Base-by-base conservation (phyloP, 1,140 invertebrate species). In the Pseudomyrmex flavicornis region DNA sequence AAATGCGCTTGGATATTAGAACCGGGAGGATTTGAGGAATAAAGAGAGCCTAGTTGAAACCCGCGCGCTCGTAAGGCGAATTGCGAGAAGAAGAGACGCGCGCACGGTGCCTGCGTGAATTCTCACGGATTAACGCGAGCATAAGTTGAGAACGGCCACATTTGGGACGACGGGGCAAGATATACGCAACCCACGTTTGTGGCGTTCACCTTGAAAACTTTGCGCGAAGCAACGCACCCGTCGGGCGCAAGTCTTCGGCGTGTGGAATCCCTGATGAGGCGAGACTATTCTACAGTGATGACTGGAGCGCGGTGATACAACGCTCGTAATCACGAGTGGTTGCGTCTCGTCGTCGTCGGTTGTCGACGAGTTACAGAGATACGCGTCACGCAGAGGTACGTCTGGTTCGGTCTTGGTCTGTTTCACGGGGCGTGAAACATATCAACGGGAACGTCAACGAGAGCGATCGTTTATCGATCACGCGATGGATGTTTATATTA, bases 401-500 rank as follows among this genome's bases (percentile, higher is more conserved):
- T 12, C 17, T 17, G 15, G 56, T 15, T 17, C 26, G 0, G 8
- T 2, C n/a, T 15, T 56, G 26, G 20, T 58, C 35, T 65, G 7
- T 61, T 7, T 5, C 9, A 17, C 15, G 66, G 66, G 54, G 76
- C 59, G 66, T 59, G 54, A 80, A 61, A 46, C 5, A 20, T 35
- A 35, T 35, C 35, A 70, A 48, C 52, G n/a, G 26, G 10, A 35
- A 35, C 35, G 35, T 35, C 52, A 17, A 69, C 52, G 17, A 46
- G 46, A 26, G 35, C 54, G 56, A 70, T 35, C 76, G 66, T 80
- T 80, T 80, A 80, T 80, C 76, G 76, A 80, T 80, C 76, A 80
- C 66, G 76, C 76, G 76, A 80, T 48, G 76, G 76, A 72, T 72
- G 76, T 52, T 80, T 80, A 17, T 46, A 50, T 72, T 50, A 26